These are phyloP conservation scores for Watersipora subatra DNA, from an alignment of 1,140 invertebrate species.

Conservation along the genomic window DNA sequence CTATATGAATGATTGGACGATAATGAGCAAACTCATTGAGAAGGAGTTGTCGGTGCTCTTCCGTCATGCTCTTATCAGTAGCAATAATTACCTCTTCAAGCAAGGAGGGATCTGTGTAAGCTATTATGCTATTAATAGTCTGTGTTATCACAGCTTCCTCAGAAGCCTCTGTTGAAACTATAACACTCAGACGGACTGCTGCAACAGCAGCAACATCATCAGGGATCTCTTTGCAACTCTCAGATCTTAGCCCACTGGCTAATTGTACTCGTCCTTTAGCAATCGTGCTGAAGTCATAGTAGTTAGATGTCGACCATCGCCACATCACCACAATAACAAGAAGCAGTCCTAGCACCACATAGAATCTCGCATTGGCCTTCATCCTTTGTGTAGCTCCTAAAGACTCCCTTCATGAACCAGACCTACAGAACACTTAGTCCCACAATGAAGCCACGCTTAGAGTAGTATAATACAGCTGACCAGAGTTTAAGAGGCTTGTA, in stretches of 20 bases:
- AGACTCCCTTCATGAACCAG: no score
- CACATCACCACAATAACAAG: not conserved
- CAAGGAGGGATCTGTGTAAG: not conserved
- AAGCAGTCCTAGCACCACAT: not conserved
- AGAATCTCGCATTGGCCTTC: not conserved
- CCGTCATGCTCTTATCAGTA: not conserved
- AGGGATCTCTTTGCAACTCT: not conserved
- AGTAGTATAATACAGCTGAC: no score
- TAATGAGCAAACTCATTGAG: not conserved
- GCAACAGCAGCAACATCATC: not conserved
- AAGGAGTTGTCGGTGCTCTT: not conserved
- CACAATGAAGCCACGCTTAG: no score
- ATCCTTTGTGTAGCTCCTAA: no score
- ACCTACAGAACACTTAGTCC: no score
- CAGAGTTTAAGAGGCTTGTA: no score
- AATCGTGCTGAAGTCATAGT: not conserved
- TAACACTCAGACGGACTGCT: not conserved
- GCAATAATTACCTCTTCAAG: not conserved
- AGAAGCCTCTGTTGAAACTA: not conserved
- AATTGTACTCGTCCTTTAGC: not conserved
- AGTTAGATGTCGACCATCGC: not conserved
- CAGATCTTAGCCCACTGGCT: not conserved
- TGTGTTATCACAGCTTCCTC: constrained; percentile 1
- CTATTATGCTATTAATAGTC: not conserved
- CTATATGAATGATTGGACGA: not conserved